Evolutionary conservation across 2,888 invertebrate species (phyloP).

Genomic region (Trileptium ribeirensis): DNA sequence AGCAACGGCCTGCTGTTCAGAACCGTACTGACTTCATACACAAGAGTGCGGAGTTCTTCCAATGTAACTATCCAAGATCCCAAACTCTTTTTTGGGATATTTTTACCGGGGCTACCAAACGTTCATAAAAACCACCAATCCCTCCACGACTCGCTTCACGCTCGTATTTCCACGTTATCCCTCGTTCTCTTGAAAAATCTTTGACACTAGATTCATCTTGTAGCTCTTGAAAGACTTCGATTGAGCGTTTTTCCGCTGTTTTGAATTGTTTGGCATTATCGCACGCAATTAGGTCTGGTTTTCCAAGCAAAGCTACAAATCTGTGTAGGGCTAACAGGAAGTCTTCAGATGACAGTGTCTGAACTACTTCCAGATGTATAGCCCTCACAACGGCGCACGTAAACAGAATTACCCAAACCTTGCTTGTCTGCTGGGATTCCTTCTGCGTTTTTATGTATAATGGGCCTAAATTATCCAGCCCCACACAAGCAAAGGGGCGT

Average conservation of each 20-base stretch:
- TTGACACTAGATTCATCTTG: neutral
- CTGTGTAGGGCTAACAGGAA: constrained; percentile 46
- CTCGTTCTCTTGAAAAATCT: constrained; percentile 15
- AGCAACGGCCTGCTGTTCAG: no score
- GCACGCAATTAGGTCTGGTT: constrained; percentile 45
- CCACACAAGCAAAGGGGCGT: no score
- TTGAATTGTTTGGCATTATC: constrained; percentile 54
- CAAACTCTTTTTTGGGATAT: constrained; percentile 17
- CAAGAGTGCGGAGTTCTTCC: no score
- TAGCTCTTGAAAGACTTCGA: constrained; percentile 20
- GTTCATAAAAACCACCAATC: constrained; percentile 55
- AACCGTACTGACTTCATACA: no score
- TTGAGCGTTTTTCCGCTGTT: constrained; percentile 46
- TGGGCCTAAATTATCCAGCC: no score
- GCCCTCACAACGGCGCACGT: constrained; percentile 52
- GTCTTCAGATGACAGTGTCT: constrained; percentile 41
- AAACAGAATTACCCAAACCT: constrained; percentile 48
- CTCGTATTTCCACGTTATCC: constrained; percentile 48
- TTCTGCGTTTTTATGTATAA: no score
- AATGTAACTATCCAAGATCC: no score
- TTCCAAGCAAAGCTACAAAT: constrained; percentile 47
- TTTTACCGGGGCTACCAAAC: constrained; percentile 52
- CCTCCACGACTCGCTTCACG: constrained; percentile 52
- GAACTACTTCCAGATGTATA: constrained; percentile 50
- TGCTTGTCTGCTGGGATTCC: no score